phyloP scores from a whole-genome alignment of 1,140 invertebrate genomes.

The Druon quercuslanigerum region DNA sequence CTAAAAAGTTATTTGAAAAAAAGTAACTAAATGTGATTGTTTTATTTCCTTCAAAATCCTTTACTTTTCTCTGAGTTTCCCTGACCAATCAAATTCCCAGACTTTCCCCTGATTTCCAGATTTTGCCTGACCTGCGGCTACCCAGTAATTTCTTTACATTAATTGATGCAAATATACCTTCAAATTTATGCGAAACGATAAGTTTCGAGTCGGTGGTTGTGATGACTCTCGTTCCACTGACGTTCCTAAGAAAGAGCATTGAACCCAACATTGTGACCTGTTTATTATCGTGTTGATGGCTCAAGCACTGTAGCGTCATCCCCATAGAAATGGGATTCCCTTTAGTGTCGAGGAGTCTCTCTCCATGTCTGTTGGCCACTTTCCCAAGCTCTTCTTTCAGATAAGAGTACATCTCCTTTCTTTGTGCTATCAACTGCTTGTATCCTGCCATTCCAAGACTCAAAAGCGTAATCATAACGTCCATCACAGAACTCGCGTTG shows the following conservation, averaged over 20 bases:
- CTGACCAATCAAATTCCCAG: too few relatives aligned
- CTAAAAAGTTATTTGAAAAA: too few relatives aligned
- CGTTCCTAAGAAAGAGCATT: constrained; percentile 83
- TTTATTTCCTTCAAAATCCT: too few relatives aligned
- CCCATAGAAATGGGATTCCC: constrained; percentile 88
- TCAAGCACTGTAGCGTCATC: constrained; percentile 72
- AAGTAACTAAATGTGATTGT: too few relatives aligned
- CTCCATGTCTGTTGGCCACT: constrained; percentile 79
- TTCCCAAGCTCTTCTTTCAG: constrained; percentile 79
- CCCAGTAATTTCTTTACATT: too few relatives aligned
- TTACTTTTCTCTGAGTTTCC: too few relatives aligned
- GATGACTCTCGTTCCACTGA: constrained; percentile 83
- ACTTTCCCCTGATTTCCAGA: too few relatives aligned
- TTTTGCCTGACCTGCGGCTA: too few relatives aligned
- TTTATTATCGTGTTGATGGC: constrained; percentile 73
- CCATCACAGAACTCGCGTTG: constrained; percentile 84
- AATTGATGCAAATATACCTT: constrained; percentile 67
- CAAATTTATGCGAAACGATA: constrained; percentile 78
- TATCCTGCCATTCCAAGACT: constrained; percentile 84
- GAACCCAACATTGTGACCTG: constrained; percentile 80
- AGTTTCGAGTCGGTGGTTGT: constrained; percentile 77
- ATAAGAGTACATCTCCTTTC: constrained; percentile 82
- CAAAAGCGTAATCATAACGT: constrained; percentile 89
- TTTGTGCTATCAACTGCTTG: constrained; percentile 79
- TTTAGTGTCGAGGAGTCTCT: constrained; percentile 81